Conservation (phyloP, 2,797 vertebrate genomes). For the Philypnodon macrostomus region DNA sequence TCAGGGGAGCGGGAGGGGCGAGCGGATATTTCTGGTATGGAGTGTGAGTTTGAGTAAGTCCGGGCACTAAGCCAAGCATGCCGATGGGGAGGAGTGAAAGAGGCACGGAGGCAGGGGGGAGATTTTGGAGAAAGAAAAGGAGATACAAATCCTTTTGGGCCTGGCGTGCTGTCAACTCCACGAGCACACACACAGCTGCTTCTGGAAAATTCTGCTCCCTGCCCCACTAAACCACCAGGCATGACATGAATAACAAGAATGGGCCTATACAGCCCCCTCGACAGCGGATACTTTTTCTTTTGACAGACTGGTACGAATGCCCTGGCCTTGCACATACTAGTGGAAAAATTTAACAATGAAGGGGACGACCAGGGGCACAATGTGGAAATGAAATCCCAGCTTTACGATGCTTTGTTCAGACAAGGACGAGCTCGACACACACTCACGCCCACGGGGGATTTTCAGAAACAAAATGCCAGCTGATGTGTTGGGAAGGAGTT, state of each 20-base stretch:
- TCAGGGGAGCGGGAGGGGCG: conserved; percentile 61
- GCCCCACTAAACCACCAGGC: conserved; percentile 86
- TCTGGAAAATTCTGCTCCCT: conserved; percentile 92
- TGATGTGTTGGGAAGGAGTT: conserved; percentile 71
- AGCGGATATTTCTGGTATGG: conserved; percentile 78
- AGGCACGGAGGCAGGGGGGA: conserved; percentile 21
- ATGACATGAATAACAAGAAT: conserved; percentile 82
- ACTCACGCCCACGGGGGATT: conserved; percentile 63
- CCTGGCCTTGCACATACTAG: conserved; percentile 71
- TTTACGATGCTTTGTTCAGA: conserved; percentile 73
- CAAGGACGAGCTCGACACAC: conserved; percentile 63
- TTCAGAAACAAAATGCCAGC: conserved; percentile 69
- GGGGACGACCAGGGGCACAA: conserved; percentile 69
- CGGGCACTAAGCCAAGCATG: conserved; percentile 83
- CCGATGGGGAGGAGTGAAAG: conserved; percentile 65
- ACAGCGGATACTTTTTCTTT: conserved; percentile 68
- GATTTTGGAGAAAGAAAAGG: conserved; percentile 41
- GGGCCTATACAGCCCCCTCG: conserved; percentile 61
- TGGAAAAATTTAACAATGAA: conserved; percentile 74
- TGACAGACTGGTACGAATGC: conserved; percentile 71
- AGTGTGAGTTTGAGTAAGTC: conserved; percentile 83
- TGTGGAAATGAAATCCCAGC: conserved; percentile 71
- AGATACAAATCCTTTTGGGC: conserved; percentile 78
- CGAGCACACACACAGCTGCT: conserved; percentile 91
- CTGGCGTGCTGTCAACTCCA: conserved; percentile 79